Evolutionary conservation across 2,797 vertebrate species (phyloP).

Genomic region (Caiman crocodilus): DNA sequence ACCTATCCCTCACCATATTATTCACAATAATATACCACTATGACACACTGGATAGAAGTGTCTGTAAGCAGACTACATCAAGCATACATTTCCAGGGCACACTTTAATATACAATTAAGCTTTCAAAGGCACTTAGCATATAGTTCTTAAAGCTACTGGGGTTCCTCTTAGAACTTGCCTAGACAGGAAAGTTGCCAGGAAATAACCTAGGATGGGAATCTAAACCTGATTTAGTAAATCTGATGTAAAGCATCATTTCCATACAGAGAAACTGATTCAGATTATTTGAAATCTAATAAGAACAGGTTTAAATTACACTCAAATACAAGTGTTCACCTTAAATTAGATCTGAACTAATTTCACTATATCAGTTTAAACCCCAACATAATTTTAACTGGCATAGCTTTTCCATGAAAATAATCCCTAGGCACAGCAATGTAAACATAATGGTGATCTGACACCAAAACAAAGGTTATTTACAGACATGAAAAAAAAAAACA

Average conservation of each 20-base stretch:
- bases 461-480: background rate
- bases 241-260: constrained; percentile 48
- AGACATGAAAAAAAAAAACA: background rate
- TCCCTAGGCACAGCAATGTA: background rate
- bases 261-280: background rate
- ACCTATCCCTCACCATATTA: background rate
- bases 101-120: background rate
- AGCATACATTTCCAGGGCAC: background rate
- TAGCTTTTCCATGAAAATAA: constrained; percentile 27
- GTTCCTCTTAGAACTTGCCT: constrained; percentile 5
- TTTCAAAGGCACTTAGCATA: background rate
- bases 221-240: constrained; percentile 31
- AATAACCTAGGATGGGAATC: constrained; percentile 42
- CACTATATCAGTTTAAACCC: constrained; percentile 50
- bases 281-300: constrained; percentile 39
- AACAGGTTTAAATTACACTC: constrained; percentile 48
- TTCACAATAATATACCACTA: background rate
- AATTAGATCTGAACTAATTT: constrained; percentile 62
- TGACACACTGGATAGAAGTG: constrained; percentile 14
- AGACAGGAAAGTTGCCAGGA: constrained; percentile 31
- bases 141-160: background rate
- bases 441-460: constrained; percentile 33
- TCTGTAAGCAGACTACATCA: background rate
- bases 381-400: constrained; percentile 64
- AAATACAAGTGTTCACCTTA: constrained; percentile 17